phyloP scores from a whole-genome alignment of 2,797 vertebrate species.

The Sebastes oblongus region DNA sequence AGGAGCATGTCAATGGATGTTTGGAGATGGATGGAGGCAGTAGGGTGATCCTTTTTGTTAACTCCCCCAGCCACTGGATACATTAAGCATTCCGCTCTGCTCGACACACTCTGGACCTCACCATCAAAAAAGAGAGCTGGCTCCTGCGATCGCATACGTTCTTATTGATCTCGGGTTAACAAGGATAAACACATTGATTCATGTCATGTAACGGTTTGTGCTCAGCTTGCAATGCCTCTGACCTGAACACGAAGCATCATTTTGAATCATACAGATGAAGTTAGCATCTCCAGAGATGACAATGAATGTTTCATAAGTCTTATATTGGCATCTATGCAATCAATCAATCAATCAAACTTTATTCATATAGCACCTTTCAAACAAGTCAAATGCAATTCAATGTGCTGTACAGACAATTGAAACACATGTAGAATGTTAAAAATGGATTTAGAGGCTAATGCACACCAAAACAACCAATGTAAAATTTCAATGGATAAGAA shows the following conservation, averaged over 20 bases:
- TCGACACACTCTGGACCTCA: constrained; percentile 1
- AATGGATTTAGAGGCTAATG: no score
- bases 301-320: not conserved
- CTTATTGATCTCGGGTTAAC: constrained; percentile 24
- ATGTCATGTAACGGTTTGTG: constrained; percentile 12
- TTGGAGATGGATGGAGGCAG: constrained; percentile 18
- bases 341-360: no score
- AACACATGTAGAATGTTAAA: no score
- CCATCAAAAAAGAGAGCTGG: not conserved
- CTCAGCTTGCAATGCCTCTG: not conserved
- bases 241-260: not conserved
- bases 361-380: no score
- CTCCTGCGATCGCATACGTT: not conserved
- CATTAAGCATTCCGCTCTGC: constrained; percentile 27
- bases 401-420: no score
- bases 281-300: not conserved
- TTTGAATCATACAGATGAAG: not conserved
- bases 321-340: no score
- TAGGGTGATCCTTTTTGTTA: constrained; percentile 8
- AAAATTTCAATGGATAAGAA: no score
- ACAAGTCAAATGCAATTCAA: no score
- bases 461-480: no score
- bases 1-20: constrained; percentile 7
- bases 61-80: not conserved
- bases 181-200: constrained; percentile 29